These are phyloP conservation scores for Orgyia antiqua DNA, from an alignment of 2,888 invertebrate genomes.

Conservation along the genomic window DNA sequence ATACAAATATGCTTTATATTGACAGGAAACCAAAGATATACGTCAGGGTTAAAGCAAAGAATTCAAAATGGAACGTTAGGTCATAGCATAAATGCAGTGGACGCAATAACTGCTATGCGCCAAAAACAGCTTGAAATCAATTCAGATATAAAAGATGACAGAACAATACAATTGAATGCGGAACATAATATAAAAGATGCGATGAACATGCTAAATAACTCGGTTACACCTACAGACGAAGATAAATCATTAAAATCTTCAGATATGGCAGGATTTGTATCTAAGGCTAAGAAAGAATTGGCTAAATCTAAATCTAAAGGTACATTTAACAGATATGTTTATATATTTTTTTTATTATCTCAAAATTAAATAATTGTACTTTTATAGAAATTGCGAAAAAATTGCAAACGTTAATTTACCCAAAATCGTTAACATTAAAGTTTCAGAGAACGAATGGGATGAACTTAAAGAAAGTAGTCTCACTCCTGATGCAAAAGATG, in stretches of 20 bases:
- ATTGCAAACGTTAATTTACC: conserved; percentile 82
- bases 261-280: conserved; percentile 93
- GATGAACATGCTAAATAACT: conserved; percentile 89
- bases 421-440: conserved; percentile 84
- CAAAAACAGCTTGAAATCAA: conserved; percentile 79
- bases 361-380: too few species aligned
- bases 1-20: conserved; percentile 3
- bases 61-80: conserved; percentile 78
- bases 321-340: conserved; percentile 27
- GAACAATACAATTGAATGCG: conserved; percentile 84
- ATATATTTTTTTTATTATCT: too few species aligned
- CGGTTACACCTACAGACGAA: conserved; percentile 76
- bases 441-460: conserved; percentile 98
- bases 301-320: conserved; percentile 91
- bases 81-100: conserved; percentile 70
- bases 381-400: conserved; percentile 82
- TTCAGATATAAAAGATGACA: conserved; percentile 76
- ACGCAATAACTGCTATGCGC: conserved; percentile 53
- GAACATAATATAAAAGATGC: conserved; percentile 93
- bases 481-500: conserved; percentile 75
- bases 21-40: conserved; percentile 78
- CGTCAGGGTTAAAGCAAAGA: conserved; percentile 77
- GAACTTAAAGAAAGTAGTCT: conserved; percentile 86
- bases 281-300: conserved; percentile 95
- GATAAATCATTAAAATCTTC: conserved; percentile 83